phyloP scores from a whole-genome alignment of 2,888 invertebrate species.

The Philonicus albiceps region DNA sequence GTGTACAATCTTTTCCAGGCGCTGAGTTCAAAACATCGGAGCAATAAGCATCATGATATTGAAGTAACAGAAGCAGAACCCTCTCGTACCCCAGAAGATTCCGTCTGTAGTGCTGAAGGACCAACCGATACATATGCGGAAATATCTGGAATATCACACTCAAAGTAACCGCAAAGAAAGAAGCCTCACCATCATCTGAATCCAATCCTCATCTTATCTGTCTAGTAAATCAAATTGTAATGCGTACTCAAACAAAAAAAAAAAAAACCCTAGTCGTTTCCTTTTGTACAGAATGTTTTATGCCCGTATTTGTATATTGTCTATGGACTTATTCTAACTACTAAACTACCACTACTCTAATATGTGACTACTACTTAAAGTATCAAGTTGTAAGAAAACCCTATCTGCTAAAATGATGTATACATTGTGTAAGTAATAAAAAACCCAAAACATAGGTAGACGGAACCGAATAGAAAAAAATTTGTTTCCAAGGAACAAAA shows the following conservation, averaged over 20 bases:
- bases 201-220: conserved; percentile 15
- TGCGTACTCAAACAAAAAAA: background rate
- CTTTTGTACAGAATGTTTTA: conserved; percentile 36
- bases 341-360: conserved; percentile 9
- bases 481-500: background rate
- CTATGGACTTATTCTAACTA: conserved; percentile 22
- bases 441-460: conserved; percentile 12
- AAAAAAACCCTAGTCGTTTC: background rate
- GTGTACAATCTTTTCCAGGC: conserved; percentile 67
- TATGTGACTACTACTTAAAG: conserved; percentile 16
- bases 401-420: conserved; percentile 36
- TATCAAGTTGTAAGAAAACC: background rate
- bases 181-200: background rate
- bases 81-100: conserved; percentile 89
- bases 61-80: conserved; percentile 80
- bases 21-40: conserved; percentile 75
- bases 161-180: background rate
- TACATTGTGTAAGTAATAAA: conserved; percentile 1
- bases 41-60: conserved; percentile 68
- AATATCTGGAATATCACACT: conserved; percentile 60
- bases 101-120: conserved; percentile 88
- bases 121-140: conserved; percentile 69
- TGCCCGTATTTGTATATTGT: conserved; percentile 25
- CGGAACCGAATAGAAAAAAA: background rate
- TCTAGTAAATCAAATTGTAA: conserved; percentile 10